Conservation (phyloP, 2,797 vertebrate genomes). For the Myiotriccus ornatus region DNA sequence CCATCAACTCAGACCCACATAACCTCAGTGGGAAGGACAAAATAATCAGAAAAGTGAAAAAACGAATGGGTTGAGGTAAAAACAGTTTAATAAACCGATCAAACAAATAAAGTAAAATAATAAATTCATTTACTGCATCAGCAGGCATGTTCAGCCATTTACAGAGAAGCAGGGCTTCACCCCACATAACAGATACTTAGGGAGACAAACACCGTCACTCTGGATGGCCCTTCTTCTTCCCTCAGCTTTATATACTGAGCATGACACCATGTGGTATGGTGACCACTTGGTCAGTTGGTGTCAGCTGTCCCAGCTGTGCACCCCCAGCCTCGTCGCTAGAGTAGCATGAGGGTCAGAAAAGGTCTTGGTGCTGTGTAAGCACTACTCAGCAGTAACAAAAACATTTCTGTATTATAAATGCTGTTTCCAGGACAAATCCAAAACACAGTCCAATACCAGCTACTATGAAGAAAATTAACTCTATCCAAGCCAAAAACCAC, state of each 20-base stretch:
- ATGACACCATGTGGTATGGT: rapidly evolving
- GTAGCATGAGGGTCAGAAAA: not conserved
- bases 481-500: not conserved
- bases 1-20: not conserved
- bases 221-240: not conserved
- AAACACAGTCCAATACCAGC: not conserved
- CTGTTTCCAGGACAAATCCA: not conserved
- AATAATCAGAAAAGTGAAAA: not conserved
- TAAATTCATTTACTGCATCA: not conserved
- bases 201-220: not conserved
- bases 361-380: not conserved
- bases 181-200: too few species aligned
- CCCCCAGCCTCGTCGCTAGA: not conserved
- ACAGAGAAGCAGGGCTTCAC: not conserved
- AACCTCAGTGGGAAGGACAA: not conserved
- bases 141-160: not conserved
- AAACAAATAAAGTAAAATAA: not conserved
- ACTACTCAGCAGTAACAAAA: not conserved
- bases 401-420: not conserved
- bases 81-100: not conserved
- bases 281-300: not conserved
- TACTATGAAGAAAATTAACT: not conserved
- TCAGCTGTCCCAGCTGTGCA: not conserved
- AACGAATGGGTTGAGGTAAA: not conserved
- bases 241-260: not conserved